These are phyloP conservation scores for Pheucticus melanocephalus DNA, from an alignment of 2,113 vertebrate species.

Conservation along the genomic window DNA sequence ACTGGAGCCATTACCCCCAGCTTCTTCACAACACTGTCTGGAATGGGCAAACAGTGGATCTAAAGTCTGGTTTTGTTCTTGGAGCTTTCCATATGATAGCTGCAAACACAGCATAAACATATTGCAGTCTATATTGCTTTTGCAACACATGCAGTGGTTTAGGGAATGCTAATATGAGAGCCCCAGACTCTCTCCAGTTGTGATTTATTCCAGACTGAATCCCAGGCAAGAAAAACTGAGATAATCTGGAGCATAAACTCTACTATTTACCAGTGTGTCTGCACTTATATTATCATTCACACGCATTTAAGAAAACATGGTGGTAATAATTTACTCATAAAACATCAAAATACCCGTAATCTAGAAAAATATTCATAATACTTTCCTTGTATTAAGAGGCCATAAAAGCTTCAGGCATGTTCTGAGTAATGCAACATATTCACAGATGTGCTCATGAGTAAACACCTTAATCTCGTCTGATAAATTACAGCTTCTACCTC, in stretches of 20 bases:
- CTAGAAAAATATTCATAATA: slow-evolving; percentile 32
- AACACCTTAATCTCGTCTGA: not conserved
- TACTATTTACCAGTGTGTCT: not conserved
- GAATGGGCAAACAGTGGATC: not conserved
- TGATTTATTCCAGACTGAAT: not conserved
- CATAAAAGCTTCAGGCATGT: slow-evolving; percentile 25
- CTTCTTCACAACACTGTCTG: not conserved
- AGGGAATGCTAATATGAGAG: not conserved
- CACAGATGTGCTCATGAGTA: not conserved
- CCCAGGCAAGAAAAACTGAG: not conserved
- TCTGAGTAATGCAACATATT: not conserved
- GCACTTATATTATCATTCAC: not conserved
- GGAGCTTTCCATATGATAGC: not conserved
- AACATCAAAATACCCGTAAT: slow-evolving; percentile 9
- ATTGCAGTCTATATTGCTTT: not conserved
- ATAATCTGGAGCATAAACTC: not conserved
- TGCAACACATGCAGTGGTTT: not conserved
- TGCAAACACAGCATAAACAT: not conserved
- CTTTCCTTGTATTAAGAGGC: not conserved
- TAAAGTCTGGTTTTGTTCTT: not conserved
- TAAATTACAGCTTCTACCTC: not conserved
- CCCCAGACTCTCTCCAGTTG: not conserved
- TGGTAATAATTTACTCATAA: slow-evolving; percentile 3
- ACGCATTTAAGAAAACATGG: not conserved
- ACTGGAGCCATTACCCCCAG: not conserved